Base-by-base conservation (phyloP, 2,113 vertebrate genomes). In the Saccopteryx leptura region DNA sequence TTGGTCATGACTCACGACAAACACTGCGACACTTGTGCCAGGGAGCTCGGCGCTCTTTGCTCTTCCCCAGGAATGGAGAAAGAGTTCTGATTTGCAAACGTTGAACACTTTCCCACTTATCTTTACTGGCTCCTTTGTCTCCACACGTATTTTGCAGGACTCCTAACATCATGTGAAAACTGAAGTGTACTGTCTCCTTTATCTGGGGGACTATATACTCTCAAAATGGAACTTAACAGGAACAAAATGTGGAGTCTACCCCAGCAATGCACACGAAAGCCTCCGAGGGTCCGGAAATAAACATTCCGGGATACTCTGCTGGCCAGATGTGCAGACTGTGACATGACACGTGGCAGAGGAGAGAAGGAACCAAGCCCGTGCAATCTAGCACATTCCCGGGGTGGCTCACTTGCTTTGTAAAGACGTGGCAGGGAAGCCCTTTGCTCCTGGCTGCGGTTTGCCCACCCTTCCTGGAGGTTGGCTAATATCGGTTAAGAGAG, bases 231-330 rank as follows among this genome's bases (percentile, higher is more conserved):
- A 97, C 58, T 58, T 94, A 96, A 31, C 7, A 60, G 90, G 97
- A 98, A 90, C 82, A 63, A 96, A 97, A 96, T 8, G 10, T 90
- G 63, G 78, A 95, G 69, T 93, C 91, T 95, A 3, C 84, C 58
- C 93, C 54, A 98, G n/a, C 17, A 83, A 60, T 4, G 26, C 8
- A 50, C 71, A 94, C 74, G 96, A 94, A 98, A 98, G 95, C 65
- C 71, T 98, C 93, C 88, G 60, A 96, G 60, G 48, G 96, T 96
- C 91, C 10, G 11, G 72, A 97, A 97, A 91, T 91, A 97, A 91
- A 93, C 94, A 96, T 96, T 89, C 89, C 96, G 84, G 75, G 89
- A 97, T 96, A 93, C 54, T 97, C 96, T 97, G 94, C 96, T 94
- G 83, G 95, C 93, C 66, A 88, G 93, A 97, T 97, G 96, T 97